Percentiles rank a stretch among this genome's conserved stretches.
Evolutionary conservation across 2,888 invertebrate genomes (phyloP).

Genomic region (Heteropelma amictum): DNA sequence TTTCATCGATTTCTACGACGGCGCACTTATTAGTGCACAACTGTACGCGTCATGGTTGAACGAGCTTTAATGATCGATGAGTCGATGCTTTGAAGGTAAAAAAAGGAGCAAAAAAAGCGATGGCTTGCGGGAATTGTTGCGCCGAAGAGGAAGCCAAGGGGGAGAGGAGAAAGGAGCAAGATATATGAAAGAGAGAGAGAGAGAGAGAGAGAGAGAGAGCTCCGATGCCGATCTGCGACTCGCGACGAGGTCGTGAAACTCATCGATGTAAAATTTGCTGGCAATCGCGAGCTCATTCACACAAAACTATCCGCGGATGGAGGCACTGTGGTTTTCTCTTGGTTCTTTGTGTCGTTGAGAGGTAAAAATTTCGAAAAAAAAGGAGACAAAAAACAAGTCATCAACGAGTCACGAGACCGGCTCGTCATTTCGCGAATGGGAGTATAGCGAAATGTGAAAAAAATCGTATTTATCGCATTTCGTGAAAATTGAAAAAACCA

Average conservation of each 20-base stretch:
- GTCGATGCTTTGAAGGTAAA: slow-evolving; percentile 54
- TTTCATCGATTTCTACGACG: slow-evolving; percentile 43
- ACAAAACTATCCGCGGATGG: background rate
- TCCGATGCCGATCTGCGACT: background rate
- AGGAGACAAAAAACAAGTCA: background rate
- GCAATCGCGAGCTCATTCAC: background rate
- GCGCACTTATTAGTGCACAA: slow-evolving; percentile 59
- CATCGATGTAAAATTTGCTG: background rate
- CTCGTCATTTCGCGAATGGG: too few species aligned
- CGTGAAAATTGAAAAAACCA: too few species aligned
- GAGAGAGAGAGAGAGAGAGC: background rate
- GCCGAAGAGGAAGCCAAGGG: background rate
- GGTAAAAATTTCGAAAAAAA: background rate
- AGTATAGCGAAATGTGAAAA: too few species aligned
- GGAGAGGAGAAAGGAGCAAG: background rate
- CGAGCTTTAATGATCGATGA: slow-evolving; percentile 58
- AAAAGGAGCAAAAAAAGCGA: slow-evolving; percentile 1
- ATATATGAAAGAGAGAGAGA: background rate
- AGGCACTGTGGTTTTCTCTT: background rate
- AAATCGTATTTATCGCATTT: too few species aligned
- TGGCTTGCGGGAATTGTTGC: background rate
- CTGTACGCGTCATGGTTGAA: slow-evolving; percentile 44
- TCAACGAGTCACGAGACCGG: too few species aligned
- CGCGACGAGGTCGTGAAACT: slow-evolving; percentile 20
- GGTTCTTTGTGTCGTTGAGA: background rate